Evolutionary conservation across 64 coral and sea anemone species (phyloP), one percentile per base, ranked within the genome.

Genomic region (Hydrozoanthus tunicans): DNA sequence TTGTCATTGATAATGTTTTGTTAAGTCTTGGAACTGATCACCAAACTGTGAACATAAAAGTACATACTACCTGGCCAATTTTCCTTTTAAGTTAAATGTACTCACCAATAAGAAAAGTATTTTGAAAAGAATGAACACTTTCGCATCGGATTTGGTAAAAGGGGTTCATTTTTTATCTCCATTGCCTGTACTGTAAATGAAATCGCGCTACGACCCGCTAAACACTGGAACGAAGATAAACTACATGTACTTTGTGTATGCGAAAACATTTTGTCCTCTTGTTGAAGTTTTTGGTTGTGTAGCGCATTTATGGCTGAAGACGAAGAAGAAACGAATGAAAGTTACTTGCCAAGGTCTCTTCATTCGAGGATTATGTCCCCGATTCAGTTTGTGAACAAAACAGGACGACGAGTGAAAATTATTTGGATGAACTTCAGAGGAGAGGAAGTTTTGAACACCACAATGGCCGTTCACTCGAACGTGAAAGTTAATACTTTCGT

Each of bases 341-440:
- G 24, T 9, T 59, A 73, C 7, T 67, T 59, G n/a, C 62, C 65
- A 9, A 73, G 63, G 25, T 94, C 93, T 53, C 62, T 77, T 27
- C 64, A 94, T 77, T 77, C 62, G 6, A 13, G 56, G 51, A 71
- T 72, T 12, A 89, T 27, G 51, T 91, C 92, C 0, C 95, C 95
- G 10, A 84, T 96, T 11, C 62, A 80, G 43, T 96, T 94, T 81
- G 13, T 93, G 24, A 96, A 96, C 43, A 57, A 54, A 15, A 96
- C 95, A 43, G 95, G 95, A 83, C 67, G 95, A 84, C 43, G 66
- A 70, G 90, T 96, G 15, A 89, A 83, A 58, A 13, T 96, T 14
- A 92, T 91, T 17, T 96, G 95, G 95, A 76, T 96, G 15, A 79
- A 96, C 51, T 96, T 88, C 67, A 23, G 68, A 27, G 95, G 95